phyloP scores from a whole-genome alignment of 2,888 invertebrate genomes.

The Idaea dimidiata region DNA sequence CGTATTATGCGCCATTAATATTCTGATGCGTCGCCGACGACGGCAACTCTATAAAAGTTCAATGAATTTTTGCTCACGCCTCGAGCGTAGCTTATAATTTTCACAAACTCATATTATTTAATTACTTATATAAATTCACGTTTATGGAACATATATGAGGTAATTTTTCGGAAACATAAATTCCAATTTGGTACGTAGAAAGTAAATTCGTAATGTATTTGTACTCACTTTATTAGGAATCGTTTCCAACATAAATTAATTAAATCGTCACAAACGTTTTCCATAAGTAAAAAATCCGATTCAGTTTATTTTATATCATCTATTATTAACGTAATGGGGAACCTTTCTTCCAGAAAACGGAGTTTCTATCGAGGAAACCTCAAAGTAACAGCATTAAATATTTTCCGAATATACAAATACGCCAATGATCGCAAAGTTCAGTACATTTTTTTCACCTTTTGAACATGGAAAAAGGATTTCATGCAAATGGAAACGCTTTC shows the following conservation, averaged over 20 bases:
- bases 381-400: constrained; percentile 1
- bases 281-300: background rate
- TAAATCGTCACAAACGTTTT: background rate
- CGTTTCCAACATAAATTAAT: background rate
- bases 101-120: constrained; percentile 23
- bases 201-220: background rate
- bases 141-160: background rate
- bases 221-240: background rate
- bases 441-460: constrained; percentile 36
- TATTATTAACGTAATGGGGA: background rate
- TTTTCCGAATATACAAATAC: constrained; percentile 10
- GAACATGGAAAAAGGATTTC: constrained; percentile 38
- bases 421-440: constrained; percentile 12
- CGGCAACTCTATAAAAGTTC: constrained; percentile 67
- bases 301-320: background rate
- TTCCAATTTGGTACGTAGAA: background rate
- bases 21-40: constrained; percentile 65
- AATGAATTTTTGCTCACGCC: constrained; percentile 51
- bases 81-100: constrained; percentile 43
- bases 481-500: constrained; percentile 51
- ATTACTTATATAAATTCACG: background rate
- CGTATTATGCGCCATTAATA: constrained; percentile 76
- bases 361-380: background rate
- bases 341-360: background rate
- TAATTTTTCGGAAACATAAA: background rate